phyloP scores from a whole-genome alignment of 2,113 vertebrate species.

The Mobula hypostoma region DNA sequence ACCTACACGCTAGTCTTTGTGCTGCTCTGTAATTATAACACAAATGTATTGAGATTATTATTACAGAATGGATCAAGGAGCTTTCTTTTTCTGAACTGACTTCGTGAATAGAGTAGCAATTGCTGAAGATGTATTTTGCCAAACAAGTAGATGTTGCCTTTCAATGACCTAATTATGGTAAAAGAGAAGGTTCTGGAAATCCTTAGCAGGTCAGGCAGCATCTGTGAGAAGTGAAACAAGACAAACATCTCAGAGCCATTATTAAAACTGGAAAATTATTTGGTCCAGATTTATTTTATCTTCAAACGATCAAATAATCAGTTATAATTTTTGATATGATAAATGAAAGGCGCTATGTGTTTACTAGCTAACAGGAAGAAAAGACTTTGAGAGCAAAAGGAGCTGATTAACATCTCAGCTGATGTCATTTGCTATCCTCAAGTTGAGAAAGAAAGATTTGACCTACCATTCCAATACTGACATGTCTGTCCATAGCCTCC shows the following conservation, averaged over 20 bases:
- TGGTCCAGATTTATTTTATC: not conserved
- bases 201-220: too few relatives aligned
- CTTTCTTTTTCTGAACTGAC: not conserved
- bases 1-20: not conserved
- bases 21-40: not conserved
- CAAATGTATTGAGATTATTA: too few relatives aligned
- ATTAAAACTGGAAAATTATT: too few relatives aligned
- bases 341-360: not conserved
- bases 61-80: not conserved
- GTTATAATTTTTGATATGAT: not conserved
- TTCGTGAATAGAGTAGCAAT: not conserved
- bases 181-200: too few relatives aligned
- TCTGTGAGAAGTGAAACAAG: too few relatives aligned
- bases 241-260: too few relatives aligned
- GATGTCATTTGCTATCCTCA: not conserved
- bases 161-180: too few relatives aligned
- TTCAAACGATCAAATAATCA: not conserved
- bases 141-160: not conserved
- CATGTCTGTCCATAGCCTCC: too few relatives aligned
- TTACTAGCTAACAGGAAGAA: not conserved
- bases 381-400: not conserved
- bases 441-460: not conserved
- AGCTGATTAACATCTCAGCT: not conserved
- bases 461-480: too few relatives aligned
- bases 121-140: not conserved